Conservation (phyloP, 2,888 invertebrate species). For the Acronicta leporina region DNA sequence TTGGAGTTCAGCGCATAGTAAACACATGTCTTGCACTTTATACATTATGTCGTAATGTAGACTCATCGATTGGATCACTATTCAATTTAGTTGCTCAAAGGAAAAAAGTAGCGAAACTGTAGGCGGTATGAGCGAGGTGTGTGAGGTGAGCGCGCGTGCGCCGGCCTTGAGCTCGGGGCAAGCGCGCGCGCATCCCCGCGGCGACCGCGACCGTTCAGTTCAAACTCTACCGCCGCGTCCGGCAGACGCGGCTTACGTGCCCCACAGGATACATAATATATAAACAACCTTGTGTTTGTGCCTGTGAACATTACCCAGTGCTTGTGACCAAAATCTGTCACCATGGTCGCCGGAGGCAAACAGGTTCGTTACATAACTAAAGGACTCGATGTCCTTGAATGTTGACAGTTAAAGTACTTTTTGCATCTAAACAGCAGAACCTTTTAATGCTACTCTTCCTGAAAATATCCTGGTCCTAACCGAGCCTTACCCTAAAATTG, state of each 20-base stretch:
- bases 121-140: slow-evolving; percentile 44
- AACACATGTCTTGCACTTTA: slow-evolving; percentile 24
- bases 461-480: neutral
- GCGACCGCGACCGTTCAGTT: slow-evolving; percentile 79
- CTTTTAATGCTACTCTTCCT: slow-evolving; percentile 18
- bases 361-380: slow-evolving; percentile 77
- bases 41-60: slow-evolving; percentile 44
- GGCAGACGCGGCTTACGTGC: slow-evolving; percentile 84
- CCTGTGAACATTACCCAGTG: slow-evolving; percentile 78
- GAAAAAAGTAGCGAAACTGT: slow-evolving; percentile 67
- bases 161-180: slow-evolving; percentile 71
- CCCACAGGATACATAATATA: slow-evolving; percentile 48
- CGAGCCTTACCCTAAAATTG: slow-evolving; percentile 1
- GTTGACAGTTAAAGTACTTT: slow-evolving; percentile 26
- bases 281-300: slow-evolving; percentile 65
- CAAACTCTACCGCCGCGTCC: slow-evolving; percentile 85
- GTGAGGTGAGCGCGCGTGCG: slow-evolving; percentile 63
- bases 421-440: slow-evolving; percentile 15
- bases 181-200: slow-evolving; percentile 71
- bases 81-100: slow-evolving; percentile 65
- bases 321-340: slow-evolving; percentile 71
- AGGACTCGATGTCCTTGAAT: slow-evolving; percentile 52
- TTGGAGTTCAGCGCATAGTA: slow-evolving; percentile 22
- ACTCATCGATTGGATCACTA: slow-evolving; percentile 70
- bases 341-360: slow-evolving; percentile 88